Evolutionary conservation across 2,797 vertebrate species (phyloP), one percentile per base, ranked within the genome.

Genomic region (Microcaecilia unicolor): DNA sequence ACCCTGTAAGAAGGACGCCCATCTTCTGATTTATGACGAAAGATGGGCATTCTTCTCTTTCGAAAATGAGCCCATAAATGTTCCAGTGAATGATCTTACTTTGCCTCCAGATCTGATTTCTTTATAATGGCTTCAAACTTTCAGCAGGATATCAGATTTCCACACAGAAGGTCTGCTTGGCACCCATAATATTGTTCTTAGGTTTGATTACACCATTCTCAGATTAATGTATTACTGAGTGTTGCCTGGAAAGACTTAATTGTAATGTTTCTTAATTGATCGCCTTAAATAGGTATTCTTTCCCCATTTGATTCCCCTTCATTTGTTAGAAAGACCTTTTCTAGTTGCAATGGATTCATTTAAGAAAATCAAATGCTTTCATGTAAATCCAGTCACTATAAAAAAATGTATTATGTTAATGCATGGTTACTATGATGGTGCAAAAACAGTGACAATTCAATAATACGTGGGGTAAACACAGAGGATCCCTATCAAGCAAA

Each of bases 171-270:
- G 49, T 35, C 38, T 49, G 26, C 54, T 64, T 54, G 30, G 8
- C 8, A 53, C 38, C 44, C 59, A 23, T 44, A 15, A 44, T 52
- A 55, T 55, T 61, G 49, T 33, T 48, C 33, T 59, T 44, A 15
- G 37, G 35, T 48, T 66, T 61, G 36, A 61, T 67, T 64, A 49
- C 33, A 37, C 35, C 41, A 31, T 47, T 50, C 38, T 55, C 51
- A 74, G 47, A 18, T 57, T 58, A 70, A 63, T 70, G 44, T 34
- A 27, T 65, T 61, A 58, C 32, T 47, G 55, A 45, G 22, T 39
- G 30, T 44, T 44, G 15, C 35, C 51, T 41, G 11, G 44, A 65
- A 58, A 59, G 60, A 59, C 11, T 63, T 57, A 28, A 46, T 56
- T 49, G 57, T 27, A 65, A 61, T 29, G 18, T 51, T 70, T 65